Evolutionary conservation across 1,140 invertebrate species (phyloP).

Genomic region (Ceratitis capitata): DNA sequence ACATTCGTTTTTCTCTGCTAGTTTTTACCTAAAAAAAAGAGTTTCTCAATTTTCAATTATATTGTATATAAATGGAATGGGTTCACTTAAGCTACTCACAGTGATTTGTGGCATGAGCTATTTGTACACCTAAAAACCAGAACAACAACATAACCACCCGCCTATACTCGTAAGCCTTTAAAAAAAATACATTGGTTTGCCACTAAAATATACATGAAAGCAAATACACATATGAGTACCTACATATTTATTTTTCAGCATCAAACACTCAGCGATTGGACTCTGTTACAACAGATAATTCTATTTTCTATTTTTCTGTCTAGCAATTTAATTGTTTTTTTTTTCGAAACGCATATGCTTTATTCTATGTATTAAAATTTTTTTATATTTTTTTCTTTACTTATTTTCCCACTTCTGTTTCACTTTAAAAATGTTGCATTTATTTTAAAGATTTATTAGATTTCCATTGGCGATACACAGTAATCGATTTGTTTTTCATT

Average conservation of each 20-base stretch:
- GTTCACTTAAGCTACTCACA: background rate
- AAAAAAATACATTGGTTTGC: background rate
- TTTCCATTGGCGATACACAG: slow-evolving; percentile 24
- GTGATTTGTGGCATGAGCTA: background rate
- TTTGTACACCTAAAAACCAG: background rate
- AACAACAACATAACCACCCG: background rate
- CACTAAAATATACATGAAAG: background rate
- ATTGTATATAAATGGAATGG: no score
- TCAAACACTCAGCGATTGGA: background rate
- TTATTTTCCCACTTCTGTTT: background rate
- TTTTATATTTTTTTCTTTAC: background rate
- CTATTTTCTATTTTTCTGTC: background rate
- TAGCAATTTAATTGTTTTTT: background rate
- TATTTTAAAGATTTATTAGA: slow-evolving; percentile 35
- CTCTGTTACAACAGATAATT: background rate
- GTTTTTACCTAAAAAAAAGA: no score
- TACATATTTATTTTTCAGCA: background rate
- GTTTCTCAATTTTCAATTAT: no score
- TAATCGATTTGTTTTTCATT: slow-evolving; percentile 37
- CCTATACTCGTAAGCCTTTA: background rate
- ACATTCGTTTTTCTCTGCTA: no score
- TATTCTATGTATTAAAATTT: no score
- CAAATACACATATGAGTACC: background rate
- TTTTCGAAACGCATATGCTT: background rate
- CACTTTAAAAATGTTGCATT: slow-evolving; percentile 14